phyloP scores from a whole-genome alignment of 2,888 invertebrate genomes.

The Pherbina coryleti region DNA sequence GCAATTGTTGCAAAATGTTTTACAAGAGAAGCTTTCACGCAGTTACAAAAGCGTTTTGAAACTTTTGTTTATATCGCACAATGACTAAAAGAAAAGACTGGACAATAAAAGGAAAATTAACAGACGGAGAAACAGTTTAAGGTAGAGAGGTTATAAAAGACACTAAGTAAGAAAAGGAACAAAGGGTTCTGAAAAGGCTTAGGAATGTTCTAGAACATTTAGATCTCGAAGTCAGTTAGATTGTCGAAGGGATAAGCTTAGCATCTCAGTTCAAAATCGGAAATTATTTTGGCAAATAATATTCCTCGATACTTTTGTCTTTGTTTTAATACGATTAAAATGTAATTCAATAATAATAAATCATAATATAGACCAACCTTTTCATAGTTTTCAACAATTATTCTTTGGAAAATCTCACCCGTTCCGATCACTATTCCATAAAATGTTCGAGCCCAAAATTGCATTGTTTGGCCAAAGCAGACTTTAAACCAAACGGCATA shows the following conservation, averaged over 20 bases:
- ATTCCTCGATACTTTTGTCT: too few relatives aligned
- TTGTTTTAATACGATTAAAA: too few relatives aligned
- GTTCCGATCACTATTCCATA: background rate
- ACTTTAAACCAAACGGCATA: slow-evolving; percentile 42
- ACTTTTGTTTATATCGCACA: slow-evolving; percentile 18
- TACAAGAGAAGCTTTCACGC: slow-evolving; percentile 43
- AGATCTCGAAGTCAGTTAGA: too few relatives aligned
- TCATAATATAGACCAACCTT: background rate
- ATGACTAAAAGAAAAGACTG: background rate
- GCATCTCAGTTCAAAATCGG: too few relatives aligned
- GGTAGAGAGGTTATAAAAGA: slow-evolving; percentile 16
- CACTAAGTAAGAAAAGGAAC: background rate
- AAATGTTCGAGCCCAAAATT: background rate
- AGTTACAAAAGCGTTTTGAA: slow-evolving; percentile 10
- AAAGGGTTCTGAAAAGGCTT: background rate
- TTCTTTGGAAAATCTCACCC: background rate
- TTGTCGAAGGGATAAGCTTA: too few relatives aligned
- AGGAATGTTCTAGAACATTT: too few relatives aligned
- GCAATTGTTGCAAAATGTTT: slow-evolving; percentile 58
- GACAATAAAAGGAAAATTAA: background rate
- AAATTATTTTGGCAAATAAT: too few relatives aligned
- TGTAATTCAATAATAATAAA: too few relatives aligned
- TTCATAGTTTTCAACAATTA: background rate
- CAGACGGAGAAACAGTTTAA: slow-evolving; percentile 47
- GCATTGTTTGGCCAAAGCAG: background rate